These are phyloP conservation scores for Trichomalopsis sarcophagae DNA, from an alignment of 1,140 invertebrate genomes.

Conservation along the genomic window DNA sequence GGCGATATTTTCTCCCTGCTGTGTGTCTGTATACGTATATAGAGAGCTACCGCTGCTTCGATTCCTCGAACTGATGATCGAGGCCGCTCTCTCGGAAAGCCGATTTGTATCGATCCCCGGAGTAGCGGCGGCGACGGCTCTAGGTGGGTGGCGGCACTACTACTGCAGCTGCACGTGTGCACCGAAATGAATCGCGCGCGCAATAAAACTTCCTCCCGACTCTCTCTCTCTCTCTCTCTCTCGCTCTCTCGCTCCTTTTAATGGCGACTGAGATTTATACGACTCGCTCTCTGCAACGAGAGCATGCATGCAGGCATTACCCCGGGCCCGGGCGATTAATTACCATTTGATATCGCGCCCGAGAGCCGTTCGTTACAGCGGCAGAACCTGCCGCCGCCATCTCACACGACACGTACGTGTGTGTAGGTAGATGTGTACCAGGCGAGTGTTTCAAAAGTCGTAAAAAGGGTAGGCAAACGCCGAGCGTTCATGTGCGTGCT, in stretches of 20 bases:
- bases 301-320: slow-evolving; percentile 25
- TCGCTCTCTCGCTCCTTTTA: slow-evolving; percentile 27
- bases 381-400: not conserved
- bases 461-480: slow-evolving; percentile 10
- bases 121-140: not conserved
- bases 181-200: slow-evolving; percentile 20
- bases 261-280: slow-evolving; percentile 52
- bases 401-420: slow-evolving; percentile 31
- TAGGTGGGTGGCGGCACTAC: slow-evolving; percentile 32
- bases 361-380: slow-evolving; percentile 24
- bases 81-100: slow-evolving; percentile 24
- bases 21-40: not conserved
- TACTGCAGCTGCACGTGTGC: not conserved
- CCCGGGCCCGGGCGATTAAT: slow-evolving; percentile 46
- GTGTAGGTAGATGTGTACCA: not conserved
- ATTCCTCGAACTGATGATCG: slow-evolving; percentile 42
- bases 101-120: slow-evolving; percentile 43
- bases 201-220: slow-evolving; percentile 45
- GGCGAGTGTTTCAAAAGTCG: slow-evolving; percentile 30
- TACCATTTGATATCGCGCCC: slow-evolving; percentile 50
- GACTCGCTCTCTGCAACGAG: slow-evolving; percentile 4
- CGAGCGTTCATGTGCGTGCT: not conserved
- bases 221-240: not conserved
- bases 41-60: not conserved
- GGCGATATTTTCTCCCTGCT: slow-evolving; percentile 2